phyloP scores from a whole-genome alignment of 2,888 invertebrate genomes.

The Cremastinae sp. region DNA sequence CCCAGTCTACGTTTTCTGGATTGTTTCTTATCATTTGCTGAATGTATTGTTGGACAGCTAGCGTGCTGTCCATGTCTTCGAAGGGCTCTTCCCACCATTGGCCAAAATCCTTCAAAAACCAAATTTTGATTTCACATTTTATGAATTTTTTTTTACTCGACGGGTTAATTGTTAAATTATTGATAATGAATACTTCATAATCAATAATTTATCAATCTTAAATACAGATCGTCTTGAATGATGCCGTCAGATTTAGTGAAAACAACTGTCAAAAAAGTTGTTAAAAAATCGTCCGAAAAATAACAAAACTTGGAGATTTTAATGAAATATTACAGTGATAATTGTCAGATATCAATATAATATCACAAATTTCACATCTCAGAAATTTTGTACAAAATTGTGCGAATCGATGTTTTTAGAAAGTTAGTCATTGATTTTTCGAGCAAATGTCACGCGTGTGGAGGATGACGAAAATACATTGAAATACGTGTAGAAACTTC shows the following conservation, averaged over 20 bases:
- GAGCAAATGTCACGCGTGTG: conserved; percentile 43
- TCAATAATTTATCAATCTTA: neutral
- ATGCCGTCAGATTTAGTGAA: no score
- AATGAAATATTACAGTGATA: conserved; percentile 47
- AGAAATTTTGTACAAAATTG: conserved; percentile 3
- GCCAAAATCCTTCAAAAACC: conserved; percentile 90
- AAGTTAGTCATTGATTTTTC: conserved; percentile 63
- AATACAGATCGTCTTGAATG: no score
- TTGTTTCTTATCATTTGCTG: conserved; percentile 98
- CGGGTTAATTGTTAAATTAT: no score
- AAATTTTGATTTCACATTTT: no score
- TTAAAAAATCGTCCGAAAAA: neutral
- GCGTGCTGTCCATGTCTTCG: conserved; percentile 99
- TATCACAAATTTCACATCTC: no score
- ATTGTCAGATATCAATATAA: no score
- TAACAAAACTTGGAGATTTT: conserved; percentile 36
- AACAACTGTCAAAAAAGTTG: neutral
- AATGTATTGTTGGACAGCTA: conserved; percentile 99
- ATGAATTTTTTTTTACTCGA: no score
- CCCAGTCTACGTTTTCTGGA: conserved; percentile 95
- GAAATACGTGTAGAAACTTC: conserved; percentile 13
- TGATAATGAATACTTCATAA: no score
- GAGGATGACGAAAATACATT: conserved; percentile 13
- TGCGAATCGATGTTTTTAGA: conserved; percentile 37
- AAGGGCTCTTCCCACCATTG: conserved; percentile 99